phyloP scores from a whole-genome alignment of 2,888 invertebrate species.

The Eucera pruinosa region DNA sequence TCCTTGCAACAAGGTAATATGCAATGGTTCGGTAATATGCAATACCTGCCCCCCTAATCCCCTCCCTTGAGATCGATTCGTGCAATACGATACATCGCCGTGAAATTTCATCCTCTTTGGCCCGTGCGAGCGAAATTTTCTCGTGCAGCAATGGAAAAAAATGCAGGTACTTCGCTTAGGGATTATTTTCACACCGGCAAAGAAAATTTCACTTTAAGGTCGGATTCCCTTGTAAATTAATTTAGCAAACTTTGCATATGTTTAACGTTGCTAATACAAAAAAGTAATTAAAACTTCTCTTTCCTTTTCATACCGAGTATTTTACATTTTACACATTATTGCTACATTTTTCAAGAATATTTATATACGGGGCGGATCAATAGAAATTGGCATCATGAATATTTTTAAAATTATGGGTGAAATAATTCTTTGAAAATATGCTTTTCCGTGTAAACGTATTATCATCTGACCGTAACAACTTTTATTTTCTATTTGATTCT shows the following conservation, averaged over 20 bases:
- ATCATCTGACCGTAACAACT: no score
- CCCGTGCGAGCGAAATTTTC: conserved; percentile 49
- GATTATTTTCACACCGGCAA: conserved; percentile 20
- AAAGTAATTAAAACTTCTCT: no score
- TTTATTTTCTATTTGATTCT: no score
- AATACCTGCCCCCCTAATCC: conserved; percentile 37
- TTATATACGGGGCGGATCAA: no score
- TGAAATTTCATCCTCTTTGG: conserved; percentile 61
- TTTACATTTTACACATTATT: no score
- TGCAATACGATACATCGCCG: conserved; percentile 57
- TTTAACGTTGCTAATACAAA: neutral
- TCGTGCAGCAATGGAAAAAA: conserved; percentile 15
- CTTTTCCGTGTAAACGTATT: no score
- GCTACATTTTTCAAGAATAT: no score
- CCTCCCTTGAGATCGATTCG: conserved; percentile 56
- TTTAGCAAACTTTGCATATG: neutral
- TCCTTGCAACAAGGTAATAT: conserved; percentile 56
- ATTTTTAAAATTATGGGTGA: no score
- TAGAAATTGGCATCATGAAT: no score
- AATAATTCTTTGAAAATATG: no score
- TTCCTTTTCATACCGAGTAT: no score
- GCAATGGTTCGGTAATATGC: conserved; percentile 59
- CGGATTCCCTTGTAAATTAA: neutral
- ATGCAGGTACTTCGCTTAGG: conserved; percentile 8
- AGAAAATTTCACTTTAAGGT: neutral